These are phyloP conservation scores for Muricea muricata DNA, from an alignment of 92 coral and sea anemone species.

Conservation along the genomic window DNA sequence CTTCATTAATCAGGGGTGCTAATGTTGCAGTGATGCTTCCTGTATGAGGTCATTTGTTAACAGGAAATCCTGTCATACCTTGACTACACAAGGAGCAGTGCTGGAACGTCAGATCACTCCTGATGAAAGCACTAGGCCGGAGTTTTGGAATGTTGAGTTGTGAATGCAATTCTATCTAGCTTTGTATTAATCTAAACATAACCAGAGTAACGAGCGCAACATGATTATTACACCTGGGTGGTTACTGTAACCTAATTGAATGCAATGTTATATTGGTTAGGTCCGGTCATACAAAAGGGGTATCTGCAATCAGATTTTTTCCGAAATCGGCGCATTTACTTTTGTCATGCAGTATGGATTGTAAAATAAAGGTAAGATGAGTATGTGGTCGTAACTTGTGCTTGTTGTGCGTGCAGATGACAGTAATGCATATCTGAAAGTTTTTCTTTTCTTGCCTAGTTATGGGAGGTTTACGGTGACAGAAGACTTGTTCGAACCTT, in stretches of 20 bases:
- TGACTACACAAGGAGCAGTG: too few relatives aligned
- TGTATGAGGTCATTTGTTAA: too few relatives aligned
- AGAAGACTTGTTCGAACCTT: constrained; percentile 92
- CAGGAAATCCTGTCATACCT: too few relatives aligned
- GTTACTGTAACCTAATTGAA: neutral
- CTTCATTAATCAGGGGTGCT: too few relatives aligned
- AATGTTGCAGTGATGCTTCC: too few relatives aligned
- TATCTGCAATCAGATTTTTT: constrained; percentile 88
- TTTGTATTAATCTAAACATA: too few relatives aligned
- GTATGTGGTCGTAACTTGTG: neutral
- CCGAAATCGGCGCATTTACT: constrained; percentile 91
- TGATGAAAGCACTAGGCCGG: too few relatives aligned
- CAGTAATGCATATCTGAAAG: neutral
- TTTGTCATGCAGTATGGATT: constrained; percentile 96
- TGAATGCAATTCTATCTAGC: too few relatives aligned
- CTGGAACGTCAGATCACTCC: too few relatives aligned
- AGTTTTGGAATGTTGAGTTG: too few relatives aligned
- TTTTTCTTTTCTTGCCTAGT: constrained; percentile 40
- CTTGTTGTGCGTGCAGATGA: neutral
- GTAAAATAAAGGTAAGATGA: constrained; percentile 82
- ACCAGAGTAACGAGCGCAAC: too few relatives aligned
- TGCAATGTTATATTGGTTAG: constrained; percentile 51
- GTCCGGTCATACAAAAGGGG: constrained; percentile 99
- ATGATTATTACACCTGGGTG: too few relatives aligned
- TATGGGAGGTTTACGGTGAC: constrained; percentile 98